phyloP scores from a whole-genome alignment of 2,888 invertebrate genomes.

The Lydus trimaculatus region DNA sequence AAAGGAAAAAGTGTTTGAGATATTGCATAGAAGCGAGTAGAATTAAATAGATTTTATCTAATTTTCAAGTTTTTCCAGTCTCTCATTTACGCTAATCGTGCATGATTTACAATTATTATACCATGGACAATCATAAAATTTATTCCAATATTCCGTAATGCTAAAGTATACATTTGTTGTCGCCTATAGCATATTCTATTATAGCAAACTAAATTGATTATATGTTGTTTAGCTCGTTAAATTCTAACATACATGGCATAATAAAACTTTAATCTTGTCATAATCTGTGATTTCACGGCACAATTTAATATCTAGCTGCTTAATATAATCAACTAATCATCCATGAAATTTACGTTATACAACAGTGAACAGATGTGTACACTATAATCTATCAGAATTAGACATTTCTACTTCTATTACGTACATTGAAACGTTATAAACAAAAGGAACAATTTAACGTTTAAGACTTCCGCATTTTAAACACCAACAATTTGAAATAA shows the following conservation, averaged over 20 bases:
- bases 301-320: constrained; percentile 3
- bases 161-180: not conserved
- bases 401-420: not conserved
- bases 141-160: not conserved
- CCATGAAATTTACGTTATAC: not conserved
- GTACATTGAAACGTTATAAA: not conserved
- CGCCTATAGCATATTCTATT: not conserved
- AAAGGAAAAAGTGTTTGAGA: not conserved
- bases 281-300: constrained; percentile 5
- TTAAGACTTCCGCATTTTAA: not conserved
- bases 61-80: too few relatives aligned
- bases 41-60: too few relatives aligned
- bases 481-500: not conserved
- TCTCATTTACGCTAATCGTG: not conserved
- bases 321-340: constrained; percentile 6
- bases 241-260: constrained; percentile 1
- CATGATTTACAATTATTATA: not conserved
- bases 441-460: not conserved
- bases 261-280: constrained; percentile 5
- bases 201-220: constrained; percentile 5
- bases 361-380: not conserved
- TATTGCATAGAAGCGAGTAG: not conserved
- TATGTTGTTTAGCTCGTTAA: constrained; percentile 8
- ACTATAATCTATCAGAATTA: not conserved
- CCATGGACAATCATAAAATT: not conserved